These are phyloP conservation scores for Thereva unica DNA, from an alignment of 2,888 invertebrate species.

Conservation along the genomic window DNA sequence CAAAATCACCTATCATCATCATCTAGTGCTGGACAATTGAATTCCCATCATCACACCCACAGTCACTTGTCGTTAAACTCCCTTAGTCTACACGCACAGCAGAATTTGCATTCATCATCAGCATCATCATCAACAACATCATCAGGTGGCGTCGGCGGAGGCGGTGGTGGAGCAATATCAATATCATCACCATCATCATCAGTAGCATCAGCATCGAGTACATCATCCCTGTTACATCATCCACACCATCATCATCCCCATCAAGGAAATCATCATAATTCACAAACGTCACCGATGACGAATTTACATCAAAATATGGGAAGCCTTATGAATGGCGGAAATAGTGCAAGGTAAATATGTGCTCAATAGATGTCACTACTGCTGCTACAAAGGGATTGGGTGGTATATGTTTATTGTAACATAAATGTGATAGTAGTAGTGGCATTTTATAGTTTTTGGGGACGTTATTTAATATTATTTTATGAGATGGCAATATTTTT, in stretches of 20 bases:
- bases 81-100: constrained; percentile 47
- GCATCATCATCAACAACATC: constrained; percentile 39
- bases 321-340: constrained; percentile 57
- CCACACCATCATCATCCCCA: constrained; percentile 44
- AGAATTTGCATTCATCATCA: constrained; percentile 43
- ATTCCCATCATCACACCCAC: constrained; percentile 47
- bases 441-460: neutral
- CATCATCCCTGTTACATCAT: constrained; percentile 47
- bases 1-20: constrained; percentile 55
- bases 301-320: constrained; percentile 58
- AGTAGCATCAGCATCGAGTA: constrained; percentile 46
- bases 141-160: constrained; percentile 16
- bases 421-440: neutral
- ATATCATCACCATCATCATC: constrained; percentile 40
- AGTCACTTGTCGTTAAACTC: constrained; percentile 54
- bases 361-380: constrained; percentile 11
- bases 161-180: constrained; percentile 19
- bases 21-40: constrained; percentile 44
- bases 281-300: constrained; percentile 56
- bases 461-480: constrained; percentile 1
- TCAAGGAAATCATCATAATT: constrained; percentile 49
- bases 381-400: neutral
- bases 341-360: constrained; percentile 54
- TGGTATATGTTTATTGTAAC: neutral
- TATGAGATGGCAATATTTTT: constrained; percentile 34